Evolutionary conservation across 1,140 invertebrate genomes (phyloP).

Genomic region (Drosophila sturtevanti): DNA sequence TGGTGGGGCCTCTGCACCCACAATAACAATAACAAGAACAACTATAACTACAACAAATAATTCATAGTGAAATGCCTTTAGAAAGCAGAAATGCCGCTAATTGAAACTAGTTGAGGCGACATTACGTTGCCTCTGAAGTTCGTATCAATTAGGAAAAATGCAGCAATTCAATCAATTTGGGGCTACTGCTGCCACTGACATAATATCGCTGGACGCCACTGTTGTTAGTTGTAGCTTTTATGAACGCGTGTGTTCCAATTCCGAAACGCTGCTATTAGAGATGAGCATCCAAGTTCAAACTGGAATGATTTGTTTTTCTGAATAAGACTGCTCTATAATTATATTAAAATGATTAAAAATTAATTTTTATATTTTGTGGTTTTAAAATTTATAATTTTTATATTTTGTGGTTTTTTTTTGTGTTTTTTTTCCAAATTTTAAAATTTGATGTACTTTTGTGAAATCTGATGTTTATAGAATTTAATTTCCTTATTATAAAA

Average conservation of each 20-base stretch:
- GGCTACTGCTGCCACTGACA: not conserved
- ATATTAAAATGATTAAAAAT: no score
- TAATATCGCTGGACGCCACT: constrained; percentile 48
- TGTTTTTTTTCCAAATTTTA: no score
- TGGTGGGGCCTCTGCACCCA: constrained; percentile 45
- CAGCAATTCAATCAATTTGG: constrained; percentile 70
- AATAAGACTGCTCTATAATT: no score
- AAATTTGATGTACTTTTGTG: no score
- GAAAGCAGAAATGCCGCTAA: constrained; percentile 61
- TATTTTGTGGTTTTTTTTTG: no score
- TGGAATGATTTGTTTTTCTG: not conserved
- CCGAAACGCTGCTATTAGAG: constrained; percentile 23
- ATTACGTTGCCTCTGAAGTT: constrained; percentile 68
- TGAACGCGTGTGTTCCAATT: constrained; percentile 66
- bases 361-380: no score
- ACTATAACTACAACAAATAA: constrained; percentile 14
- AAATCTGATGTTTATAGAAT: no score
- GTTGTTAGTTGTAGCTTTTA: constrained; percentile 31
- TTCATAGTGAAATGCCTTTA: constrained; percentile 51
- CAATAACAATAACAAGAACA: constrained; percentile 16
- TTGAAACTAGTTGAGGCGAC: constrained; percentile 58
- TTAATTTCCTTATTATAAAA: not conserved
- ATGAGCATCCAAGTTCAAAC: not conserved
- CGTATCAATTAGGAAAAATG: constrained; percentile 75
- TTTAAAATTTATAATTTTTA: no score